Evolutionary conservation across 2,113 vertebrate genomes (phyloP).

Genomic region (Notarius quadriscutis): DNA sequence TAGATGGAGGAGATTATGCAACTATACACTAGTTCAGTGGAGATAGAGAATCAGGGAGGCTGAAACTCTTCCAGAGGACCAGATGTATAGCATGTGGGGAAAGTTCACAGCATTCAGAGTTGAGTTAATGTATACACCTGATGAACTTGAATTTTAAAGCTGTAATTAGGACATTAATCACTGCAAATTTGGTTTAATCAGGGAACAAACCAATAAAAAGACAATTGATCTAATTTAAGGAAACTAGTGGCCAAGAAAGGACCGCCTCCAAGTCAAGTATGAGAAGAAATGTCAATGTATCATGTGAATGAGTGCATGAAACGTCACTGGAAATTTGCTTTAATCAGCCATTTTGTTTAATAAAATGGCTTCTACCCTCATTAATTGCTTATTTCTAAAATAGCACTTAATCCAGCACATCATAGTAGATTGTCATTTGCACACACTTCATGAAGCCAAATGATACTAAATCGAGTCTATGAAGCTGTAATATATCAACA

Average conservation of each 20-base stretch:
- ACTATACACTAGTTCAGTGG: neutral
- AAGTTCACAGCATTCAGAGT: neutral
- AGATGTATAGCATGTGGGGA: neutral
- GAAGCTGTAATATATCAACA: neutral
- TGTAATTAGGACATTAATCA: neutral
- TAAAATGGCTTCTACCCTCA: neutral
- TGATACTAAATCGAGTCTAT: neutral
- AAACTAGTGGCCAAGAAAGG: neutral
- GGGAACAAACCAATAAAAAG: neutral
- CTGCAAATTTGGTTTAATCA: too few relatives aligned
- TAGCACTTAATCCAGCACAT: slow-evolving; percentile 1
- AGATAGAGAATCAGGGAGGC: neutral
- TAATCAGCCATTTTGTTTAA: too few relatives aligned
- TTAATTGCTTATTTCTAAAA: neutral
- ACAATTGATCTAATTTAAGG: too few relatives aligned
- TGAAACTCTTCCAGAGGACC: neutral
- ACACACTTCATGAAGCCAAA: neutral
- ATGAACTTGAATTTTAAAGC: neutral
- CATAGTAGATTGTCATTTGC: neutral
- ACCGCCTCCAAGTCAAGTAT: neutral
- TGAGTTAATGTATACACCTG: neutral
- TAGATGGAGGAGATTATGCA: neutral
- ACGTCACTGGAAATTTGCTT: too few relatives aligned
- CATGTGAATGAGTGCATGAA: neutral
- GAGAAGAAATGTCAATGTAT: neutral